Conservation (phyloP, 2,888 invertebrate genomes). For the Asteroscopus sphinx region DNA sequence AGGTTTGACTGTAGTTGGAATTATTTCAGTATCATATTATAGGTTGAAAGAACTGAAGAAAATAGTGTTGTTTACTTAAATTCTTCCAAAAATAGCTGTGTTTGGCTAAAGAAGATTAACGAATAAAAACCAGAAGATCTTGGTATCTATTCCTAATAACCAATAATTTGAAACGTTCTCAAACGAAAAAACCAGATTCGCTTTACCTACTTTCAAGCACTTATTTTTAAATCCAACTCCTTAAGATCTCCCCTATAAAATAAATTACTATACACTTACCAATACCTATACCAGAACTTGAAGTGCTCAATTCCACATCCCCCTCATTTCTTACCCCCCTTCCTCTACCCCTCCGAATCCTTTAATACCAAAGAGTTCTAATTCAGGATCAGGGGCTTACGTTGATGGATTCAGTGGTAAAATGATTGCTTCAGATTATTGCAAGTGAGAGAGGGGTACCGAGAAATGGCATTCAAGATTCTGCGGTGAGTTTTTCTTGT, state of each 20-base stretch:
- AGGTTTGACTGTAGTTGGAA: too few species aligned
- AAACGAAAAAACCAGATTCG: too few species aligned
- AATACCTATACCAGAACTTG: conserved; percentile 20
- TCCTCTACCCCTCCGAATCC: conserved; percentile 13
- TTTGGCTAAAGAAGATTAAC: too few species aligned
- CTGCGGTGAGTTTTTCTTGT: neutral
- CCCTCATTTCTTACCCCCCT: conserved; percentile 19
- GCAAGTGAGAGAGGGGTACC: neutral
- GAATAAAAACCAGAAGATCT: too few species aligned
- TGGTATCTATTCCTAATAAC: too few species aligned
- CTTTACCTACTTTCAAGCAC: too few species aligned
- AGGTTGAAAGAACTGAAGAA: too few species aligned
- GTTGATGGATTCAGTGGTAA: conserved; percentile 40
- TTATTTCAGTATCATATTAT: too few species aligned
- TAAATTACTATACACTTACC: conserved; percentile 29
- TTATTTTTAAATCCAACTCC: neutral
- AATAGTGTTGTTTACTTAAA: too few species aligned
- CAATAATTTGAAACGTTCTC: too few species aligned
- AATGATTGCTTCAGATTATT: conserved; percentile 43
- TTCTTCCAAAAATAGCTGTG: too few species aligned
- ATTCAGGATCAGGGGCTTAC: conserved; percentile 52
- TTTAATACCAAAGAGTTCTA: conserved; percentile 51
- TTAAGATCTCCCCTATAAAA: conserved; percentile 9
- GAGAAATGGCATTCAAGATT: conserved; percentile 7
- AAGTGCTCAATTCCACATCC: conserved; percentile 21